phyloP scores from a whole-genome alignment of 2,797 vertebrate genomes.

The Trachops cirrhosus region DNA sequence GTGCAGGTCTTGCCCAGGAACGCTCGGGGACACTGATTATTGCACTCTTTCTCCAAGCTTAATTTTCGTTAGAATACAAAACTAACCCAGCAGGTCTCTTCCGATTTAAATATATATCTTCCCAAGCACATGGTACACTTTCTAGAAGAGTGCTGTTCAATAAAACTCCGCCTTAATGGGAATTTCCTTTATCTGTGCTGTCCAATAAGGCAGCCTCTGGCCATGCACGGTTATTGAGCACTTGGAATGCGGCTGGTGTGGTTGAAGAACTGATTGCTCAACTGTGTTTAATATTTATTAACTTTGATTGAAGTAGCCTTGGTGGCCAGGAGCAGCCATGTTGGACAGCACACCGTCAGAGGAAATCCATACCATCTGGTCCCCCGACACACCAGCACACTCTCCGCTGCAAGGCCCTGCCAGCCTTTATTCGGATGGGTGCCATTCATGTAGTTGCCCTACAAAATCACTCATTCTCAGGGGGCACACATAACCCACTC shows the following conservation, averaged over 20 bases:
- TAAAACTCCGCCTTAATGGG: neutral
- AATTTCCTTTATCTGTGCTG: neutral
- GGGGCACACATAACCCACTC: neutral
- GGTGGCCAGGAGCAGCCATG: neutral
- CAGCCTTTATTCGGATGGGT: neutral
- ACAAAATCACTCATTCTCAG: neutral
- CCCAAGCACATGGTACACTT: neutral
- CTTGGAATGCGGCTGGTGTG: neutral
- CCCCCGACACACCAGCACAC: neutral
- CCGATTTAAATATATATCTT: neutral
- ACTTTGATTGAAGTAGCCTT: neutral
- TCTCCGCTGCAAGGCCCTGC: neutral
- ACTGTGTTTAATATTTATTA: neutral
- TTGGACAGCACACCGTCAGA: neutral
- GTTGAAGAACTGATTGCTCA: neutral
- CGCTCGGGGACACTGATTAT: neutral
- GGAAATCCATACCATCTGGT: neutral
- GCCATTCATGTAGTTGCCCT: neutral
- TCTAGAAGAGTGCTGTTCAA: neutral
- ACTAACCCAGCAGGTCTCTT: neutral
- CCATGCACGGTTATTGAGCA: neutral
- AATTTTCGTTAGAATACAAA: constrained; percentile 36
- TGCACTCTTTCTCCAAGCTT: neutral
- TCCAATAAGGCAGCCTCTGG: neutral
- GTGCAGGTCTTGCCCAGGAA: constrained; percentile 18